phyloP scores from a whole-genome alignment of 2,888 invertebrate species.

The Drosophila multiciliata region DNA sequence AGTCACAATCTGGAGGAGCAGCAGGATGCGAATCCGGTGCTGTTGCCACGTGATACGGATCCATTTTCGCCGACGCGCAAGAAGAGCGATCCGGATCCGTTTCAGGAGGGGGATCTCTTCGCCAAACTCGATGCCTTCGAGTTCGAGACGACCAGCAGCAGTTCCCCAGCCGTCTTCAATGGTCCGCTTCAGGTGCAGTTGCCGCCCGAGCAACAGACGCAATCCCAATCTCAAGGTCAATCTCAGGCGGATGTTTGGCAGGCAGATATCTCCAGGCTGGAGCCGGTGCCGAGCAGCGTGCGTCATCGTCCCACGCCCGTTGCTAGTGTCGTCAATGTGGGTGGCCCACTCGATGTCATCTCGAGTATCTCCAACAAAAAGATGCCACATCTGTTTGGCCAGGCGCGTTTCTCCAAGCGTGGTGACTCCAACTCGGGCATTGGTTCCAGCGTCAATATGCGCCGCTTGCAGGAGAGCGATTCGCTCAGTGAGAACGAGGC shows the following conservation, averaged over 20 bases:
- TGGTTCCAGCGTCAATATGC: slow-evolving; percentile 85
- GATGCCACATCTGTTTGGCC: slow-evolving; percentile 85
- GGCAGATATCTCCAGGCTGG: slow-evolving; percentile 61
- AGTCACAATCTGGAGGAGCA: slow-evolving; percentile 59
- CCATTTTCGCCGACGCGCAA: slow-evolving; percentile 85
- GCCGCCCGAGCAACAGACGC: slow-evolving; percentile 87
- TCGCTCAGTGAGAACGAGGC: slow-evolving; percentile 85
- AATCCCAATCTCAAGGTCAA: neutral
- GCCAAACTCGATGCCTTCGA: slow-evolving; percentile 85
- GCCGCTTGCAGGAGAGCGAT: slow-evolving; percentile 85
- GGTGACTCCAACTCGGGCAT: slow-evolving; percentile 59
- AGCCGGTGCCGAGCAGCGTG: slow-evolving; percentile 68
- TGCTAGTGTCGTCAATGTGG: slow-evolving; percentile 55
- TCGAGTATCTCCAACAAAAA: slow-evolving; percentile 85
- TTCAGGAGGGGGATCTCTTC: slow-evolving; percentile 87
- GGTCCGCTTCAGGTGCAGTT: slow-evolving; percentile 89
- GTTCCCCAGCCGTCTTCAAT: slow-evolving; percentile 85
- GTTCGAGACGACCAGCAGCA: slow-evolving; percentile 82
- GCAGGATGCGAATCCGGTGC: slow-evolving; percentile 81
- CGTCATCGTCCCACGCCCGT: slow-evolving; percentile 73
- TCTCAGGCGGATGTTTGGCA: slow-evolving; percentile 61
- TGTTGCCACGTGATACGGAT: slow-evolving; percentile 84
- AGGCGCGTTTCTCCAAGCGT: slow-evolving; percentile 84
- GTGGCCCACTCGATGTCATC: slow-evolving; percentile 84
- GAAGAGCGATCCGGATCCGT: slow-evolving; percentile 90